Evolutionary conservation across 2,113 vertebrate genomes (phyloP).

Genomic region (Hippopotamus amphibius): DNA sequence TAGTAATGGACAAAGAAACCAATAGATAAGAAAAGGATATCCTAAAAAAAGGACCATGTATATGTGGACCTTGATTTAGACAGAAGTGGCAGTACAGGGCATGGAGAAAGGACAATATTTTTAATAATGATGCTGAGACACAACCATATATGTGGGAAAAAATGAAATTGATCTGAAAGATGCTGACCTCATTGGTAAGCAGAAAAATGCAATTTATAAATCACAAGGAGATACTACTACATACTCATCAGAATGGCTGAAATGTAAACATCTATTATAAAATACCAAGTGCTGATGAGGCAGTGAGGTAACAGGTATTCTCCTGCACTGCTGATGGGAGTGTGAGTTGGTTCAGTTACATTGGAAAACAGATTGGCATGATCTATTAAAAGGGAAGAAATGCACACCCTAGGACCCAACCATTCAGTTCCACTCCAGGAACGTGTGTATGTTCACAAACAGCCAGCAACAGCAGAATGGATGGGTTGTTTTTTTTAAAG

Average conservation of each 20-base stretch:
- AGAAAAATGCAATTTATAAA: background rate
- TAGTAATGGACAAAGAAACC: background rate
- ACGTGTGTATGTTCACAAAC: background rate
- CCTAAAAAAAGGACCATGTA: background rate
- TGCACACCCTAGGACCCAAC: background rate
- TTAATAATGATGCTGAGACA: background rate
- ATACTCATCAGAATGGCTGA: background rate
- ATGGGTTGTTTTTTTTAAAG: fast-evolving
- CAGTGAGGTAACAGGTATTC: background rate
- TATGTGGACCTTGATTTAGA: background rate
- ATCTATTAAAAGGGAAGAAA: background rate
- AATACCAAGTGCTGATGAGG: background rate
- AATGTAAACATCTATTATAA: background rate
- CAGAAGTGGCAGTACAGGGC: background rate
- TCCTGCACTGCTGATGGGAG: background rate
- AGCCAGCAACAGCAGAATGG: background rate
- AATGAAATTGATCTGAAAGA: background rate
- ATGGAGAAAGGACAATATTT: background rate
- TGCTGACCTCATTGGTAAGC: background rate
- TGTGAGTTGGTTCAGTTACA: background rate
- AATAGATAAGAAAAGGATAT: background rate
- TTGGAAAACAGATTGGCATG: background rate
- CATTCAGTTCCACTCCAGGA: background rate
- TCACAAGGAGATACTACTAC: background rate
- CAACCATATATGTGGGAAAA: background rate